Evolutionary conservation across 2,888 invertebrate species (phyloP).

Genomic region (Macrosoma leucophasiata): DNA sequence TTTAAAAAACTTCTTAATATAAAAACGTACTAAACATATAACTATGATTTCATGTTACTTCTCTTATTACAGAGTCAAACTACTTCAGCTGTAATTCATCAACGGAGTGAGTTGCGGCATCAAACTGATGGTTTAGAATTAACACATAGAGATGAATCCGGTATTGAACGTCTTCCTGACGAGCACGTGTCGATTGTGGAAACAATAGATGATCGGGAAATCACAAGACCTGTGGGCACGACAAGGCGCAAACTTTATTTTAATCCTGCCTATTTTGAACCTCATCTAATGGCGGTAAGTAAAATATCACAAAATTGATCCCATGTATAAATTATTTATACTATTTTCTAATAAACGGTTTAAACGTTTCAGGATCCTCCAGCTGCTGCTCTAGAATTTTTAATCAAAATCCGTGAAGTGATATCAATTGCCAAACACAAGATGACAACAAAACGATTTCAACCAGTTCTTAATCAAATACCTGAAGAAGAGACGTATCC

Average conservation of each 20-base stretch:
- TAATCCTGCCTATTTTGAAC: constrained; percentile 94
- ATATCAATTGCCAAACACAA: constrained; percentile 92
- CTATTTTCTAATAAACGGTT: no score
- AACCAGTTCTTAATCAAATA: constrained; percentile 85
- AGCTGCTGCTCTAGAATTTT: constrained; percentile 91
- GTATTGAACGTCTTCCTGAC: constrained; percentile 84
- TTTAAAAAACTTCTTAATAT: not conserved
- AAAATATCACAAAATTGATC: no score
- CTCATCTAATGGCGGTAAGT: constrained; percentile 86
- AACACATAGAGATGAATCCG: constrained; percentile 70
- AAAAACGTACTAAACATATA: not conserved
- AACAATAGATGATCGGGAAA: constrained; percentile 83
- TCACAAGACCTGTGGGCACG: constrained; percentile 80
- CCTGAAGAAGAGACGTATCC: constrained; percentile 84
- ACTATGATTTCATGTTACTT: constrained; percentile 2
- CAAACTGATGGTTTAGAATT: constrained; percentile 47
- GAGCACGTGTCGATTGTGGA: constrained; percentile 91
- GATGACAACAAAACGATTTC: constrained; percentile 87
- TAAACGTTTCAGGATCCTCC: constrained; percentile 85
- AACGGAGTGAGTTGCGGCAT: constrained; percentile 58
- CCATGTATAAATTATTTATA: no score
- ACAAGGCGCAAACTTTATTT: constrained; percentile 89
- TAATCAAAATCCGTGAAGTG: constrained; percentile 92
- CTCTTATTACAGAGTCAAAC: constrained; percentile 55
- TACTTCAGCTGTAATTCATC: constrained; percentile 85